Conservation (phyloP, 2,888 invertebrate genomes). For the Listrodromus nycthemerus region DNA sequence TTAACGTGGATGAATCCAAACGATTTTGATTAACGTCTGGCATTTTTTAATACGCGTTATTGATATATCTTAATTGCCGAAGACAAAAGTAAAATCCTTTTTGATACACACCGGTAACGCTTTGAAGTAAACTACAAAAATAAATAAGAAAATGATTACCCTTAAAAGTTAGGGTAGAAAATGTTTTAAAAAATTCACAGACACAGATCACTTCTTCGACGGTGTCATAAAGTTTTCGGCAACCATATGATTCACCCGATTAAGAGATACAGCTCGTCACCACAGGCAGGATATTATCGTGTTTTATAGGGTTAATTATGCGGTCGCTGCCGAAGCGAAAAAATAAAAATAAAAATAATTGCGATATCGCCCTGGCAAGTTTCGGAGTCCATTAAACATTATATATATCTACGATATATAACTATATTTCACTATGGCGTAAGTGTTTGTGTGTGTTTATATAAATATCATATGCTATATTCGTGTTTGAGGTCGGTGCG, state of each 20-base stretch:
- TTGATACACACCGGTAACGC: background rate
- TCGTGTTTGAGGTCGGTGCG: conserved; percentile 34
- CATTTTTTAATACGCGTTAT: background rate
- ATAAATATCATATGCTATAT: conserved; percentile 32
- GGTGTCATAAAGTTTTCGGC: background rate
- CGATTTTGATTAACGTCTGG: conserved; percentile 2
- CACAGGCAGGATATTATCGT: background rate
- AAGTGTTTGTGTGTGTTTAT: conserved; percentile 34
- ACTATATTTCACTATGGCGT: conserved; percentile 43
- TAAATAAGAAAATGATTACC: conserved; percentile 43
- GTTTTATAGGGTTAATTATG: background rate
- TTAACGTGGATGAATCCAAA: conserved; percentile 8
- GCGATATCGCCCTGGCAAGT: background rate
- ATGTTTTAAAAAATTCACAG: conserved; percentile 14
- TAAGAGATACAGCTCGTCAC: background rate
- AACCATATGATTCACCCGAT: background rate
- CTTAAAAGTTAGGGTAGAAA: conserved; percentile 13
- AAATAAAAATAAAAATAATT: background rate
- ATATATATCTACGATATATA: conserved; percentile 45
- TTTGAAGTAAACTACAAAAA: conserved; percentile 15
- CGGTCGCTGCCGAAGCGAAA: background rate
- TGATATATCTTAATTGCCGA: background rate
- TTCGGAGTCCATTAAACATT: conserved; percentile 54
- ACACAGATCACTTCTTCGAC: background rate
- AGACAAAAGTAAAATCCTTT: background rate